These are phyloP conservation scores for Formica aserva DNA, from an alignment of 2,888 invertebrate species.

Conservation along the genomic window DNA sequence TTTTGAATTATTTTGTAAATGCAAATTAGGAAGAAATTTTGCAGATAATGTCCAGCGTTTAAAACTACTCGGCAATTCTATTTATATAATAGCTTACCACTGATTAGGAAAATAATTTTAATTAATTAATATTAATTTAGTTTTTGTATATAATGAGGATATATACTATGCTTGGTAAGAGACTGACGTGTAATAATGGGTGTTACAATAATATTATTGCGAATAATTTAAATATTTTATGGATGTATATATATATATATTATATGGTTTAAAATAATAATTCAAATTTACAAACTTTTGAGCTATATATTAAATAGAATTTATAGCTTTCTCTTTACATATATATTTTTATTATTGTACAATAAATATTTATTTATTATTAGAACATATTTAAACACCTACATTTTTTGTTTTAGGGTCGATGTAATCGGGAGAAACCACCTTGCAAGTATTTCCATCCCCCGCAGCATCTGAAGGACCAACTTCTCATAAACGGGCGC, in stretches of 20 bases:
- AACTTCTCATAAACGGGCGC: conserved; percentile 99
- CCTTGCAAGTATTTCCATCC: conserved; percentile 99
- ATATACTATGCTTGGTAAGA: too few relatives aligned
- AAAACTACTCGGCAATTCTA: not conserved
- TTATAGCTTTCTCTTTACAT: too few relatives aligned
- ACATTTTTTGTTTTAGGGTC: conserved; percentile 91
- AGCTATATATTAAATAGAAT: not conserved
- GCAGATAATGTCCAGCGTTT: not conserved
- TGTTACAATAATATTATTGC: not conserved
- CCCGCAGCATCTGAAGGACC: conserved; percentile 99
- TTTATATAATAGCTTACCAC: not conserved
- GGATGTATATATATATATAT: not conserved
- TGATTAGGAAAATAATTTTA: not conserved
- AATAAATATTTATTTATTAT: not conserved
- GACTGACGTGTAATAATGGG: too few relatives aligned
- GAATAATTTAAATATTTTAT: too few relatives aligned
- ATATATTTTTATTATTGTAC: too few relatives aligned
- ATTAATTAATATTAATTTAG: not conserved
- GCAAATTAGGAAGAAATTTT: conserved; percentile 15
- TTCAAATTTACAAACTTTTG: not conserved
- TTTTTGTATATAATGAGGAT: too few relatives aligned
- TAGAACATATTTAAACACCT: not conserved
- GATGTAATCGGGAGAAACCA: conserved; percentile 99
- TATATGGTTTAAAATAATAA: not conserved
- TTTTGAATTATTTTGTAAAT: not conserved